These are phyloP conservation scores for Goniozus legneri DNA, from an alignment of 1,140 invertebrate genomes.

Conservation along the genomic window DNA sequence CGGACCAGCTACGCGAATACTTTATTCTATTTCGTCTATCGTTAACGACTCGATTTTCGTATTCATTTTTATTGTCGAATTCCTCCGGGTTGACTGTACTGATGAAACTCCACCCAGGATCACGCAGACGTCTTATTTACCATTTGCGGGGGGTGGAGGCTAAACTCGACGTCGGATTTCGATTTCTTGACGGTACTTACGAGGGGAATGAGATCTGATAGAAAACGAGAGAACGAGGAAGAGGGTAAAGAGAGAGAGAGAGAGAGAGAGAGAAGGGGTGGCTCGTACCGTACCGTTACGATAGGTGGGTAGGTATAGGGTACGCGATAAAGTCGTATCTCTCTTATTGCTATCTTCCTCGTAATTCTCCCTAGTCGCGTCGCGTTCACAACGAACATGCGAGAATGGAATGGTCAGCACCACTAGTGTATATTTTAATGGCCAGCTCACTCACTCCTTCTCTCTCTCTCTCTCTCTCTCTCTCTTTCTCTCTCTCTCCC, in stretches of 20 bases:
- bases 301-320: conserved; percentile 11
- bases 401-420: conserved; percentile 40
- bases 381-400: conserved; percentile 33
- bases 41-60: no score
- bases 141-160: neutral
- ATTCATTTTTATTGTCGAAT: neutral
- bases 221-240: conserved; percentile 6
- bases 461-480: conserved; percentile 1
- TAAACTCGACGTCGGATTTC: neutral
- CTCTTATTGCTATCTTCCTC: conserved; percentile 42
- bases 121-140: neutral
- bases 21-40: no score
- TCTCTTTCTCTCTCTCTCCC: neutral
- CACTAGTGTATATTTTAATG: conserved; percentile 45
- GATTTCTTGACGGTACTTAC: neutral
- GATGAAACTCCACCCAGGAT: neutral
- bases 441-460: no score
- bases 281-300: conserved; percentile 22
- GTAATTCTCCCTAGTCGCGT: conserved; percentile 44
- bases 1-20: neutral
- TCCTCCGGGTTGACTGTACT: neutral
- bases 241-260: conserved; percentile 7
- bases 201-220: conserved; percentile 13
- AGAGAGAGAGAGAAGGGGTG: conserved; percentile 2
- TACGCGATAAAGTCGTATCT: conserved; percentile 42